Evolutionary conservation across 1,140 invertebrate species (phyloP), one percentile per base, ranked within the genome.

Genomic region (Tetramorium alpestre): DNA sequence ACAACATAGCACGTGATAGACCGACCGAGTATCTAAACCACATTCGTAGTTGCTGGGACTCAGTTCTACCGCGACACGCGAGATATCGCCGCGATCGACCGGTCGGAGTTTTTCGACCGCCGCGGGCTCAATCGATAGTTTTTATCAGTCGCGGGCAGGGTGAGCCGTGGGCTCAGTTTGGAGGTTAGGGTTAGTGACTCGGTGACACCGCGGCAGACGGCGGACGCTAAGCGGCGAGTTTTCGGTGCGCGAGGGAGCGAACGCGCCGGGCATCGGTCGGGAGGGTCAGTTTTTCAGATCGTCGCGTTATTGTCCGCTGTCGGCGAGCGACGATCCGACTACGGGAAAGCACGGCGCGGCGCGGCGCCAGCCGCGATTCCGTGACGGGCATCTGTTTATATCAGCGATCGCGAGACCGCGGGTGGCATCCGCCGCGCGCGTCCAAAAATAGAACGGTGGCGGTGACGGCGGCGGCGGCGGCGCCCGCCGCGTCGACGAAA

Each of bases 131-230:
- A 93, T 93, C 92, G 92, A 93, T 93, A 92, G 92, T 92, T 91
- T 92, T 93, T 92, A 92, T 90, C 44, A 84, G 85, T 81, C 76
- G 80, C 18, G 85, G 49, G 56, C 62, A 70, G 77, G 86, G 70
- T 70, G 84, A 82, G 72, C 22, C 69, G 73, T n/a, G 49, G 25
- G 69, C 72, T 75, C 64, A 73, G 60, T 84, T 93, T 93, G 91
- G 88, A 93, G 92, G 92, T 93, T 93, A 93, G 89, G 91, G 89
- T 93, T 92, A 92, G 92, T 93, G 89, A 89, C 87, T 92, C 89
- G 70, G 84, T 90, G 91, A 91, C 88, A 91, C 75, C 60, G 76
- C 58, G 28, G 33, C 13, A n/a, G 78, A 73, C 75, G 72, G 22
- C 60, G 56, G 69, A 60, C 72, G 60, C 73, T 7, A 77, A 62